Percentiles rank a stretch among this genome's conserved stretches.
phyloP scores from a whole-genome alignment of 2,888 invertebrate species.

The Pheosia tremula region DNA sequence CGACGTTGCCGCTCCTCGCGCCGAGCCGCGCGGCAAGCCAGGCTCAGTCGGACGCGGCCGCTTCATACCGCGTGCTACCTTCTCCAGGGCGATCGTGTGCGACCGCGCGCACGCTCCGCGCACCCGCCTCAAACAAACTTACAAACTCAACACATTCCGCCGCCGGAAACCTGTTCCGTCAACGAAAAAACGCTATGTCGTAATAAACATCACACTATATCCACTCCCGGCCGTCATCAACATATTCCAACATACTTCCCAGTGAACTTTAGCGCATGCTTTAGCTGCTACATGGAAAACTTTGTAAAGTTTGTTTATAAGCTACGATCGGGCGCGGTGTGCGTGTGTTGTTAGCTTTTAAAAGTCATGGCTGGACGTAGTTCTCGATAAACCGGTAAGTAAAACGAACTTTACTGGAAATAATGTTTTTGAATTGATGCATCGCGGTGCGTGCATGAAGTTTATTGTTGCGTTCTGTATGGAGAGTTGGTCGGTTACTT shows the following conservation, averaged over 20 bases:
- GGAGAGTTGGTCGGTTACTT: slow-evolving; percentile 14
- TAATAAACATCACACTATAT: slow-evolving; percentile 49
- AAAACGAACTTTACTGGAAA: slow-evolving; percentile 69
- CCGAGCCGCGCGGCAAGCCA: slow-evolving; percentile 38
- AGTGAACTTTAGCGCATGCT: slow-evolving; percentile 47
- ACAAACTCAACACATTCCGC: slow-evolving; percentile 66
- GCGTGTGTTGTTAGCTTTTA: slow-evolving; percentile 62
- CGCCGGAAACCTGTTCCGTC: slow-evolving; percentile 65
- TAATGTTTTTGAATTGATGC: slow-evolving; percentile 45
- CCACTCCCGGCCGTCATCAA: slow-evolving; percentile 46
- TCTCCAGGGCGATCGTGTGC: slow-evolving; percentile 60
- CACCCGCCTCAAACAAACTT: slow-evolving; percentile 63
- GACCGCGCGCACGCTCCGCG: slow-evolving; percentile 48
- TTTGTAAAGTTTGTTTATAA: slow-evolving; percentile 71
- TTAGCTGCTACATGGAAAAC: slow-evolving; percentile 61
- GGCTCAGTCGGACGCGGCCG: slow-evolving; percentile 32
- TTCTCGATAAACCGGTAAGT: slow-evolving; percentile 80
- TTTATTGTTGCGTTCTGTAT: slow-evolving; percentile 12
- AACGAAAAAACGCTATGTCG: slow-evolving; percentile 53
- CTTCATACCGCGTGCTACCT: slow-evolving; percentile 67
- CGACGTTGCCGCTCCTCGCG: slow-evolving; percentile 66
- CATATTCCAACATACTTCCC: slow-evolving; percentile 40
- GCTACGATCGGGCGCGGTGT: slow-evolving; percentile 52
- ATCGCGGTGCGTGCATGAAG: slow-evolving; percentile 13
- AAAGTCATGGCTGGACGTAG: slow-evolving; percentile 70